These are phyloP conservation scores for Corythaixoides concolor DNA, from an alignment of 2,113 vertebrate genomes.

Conservation along the genomic window DNA sequence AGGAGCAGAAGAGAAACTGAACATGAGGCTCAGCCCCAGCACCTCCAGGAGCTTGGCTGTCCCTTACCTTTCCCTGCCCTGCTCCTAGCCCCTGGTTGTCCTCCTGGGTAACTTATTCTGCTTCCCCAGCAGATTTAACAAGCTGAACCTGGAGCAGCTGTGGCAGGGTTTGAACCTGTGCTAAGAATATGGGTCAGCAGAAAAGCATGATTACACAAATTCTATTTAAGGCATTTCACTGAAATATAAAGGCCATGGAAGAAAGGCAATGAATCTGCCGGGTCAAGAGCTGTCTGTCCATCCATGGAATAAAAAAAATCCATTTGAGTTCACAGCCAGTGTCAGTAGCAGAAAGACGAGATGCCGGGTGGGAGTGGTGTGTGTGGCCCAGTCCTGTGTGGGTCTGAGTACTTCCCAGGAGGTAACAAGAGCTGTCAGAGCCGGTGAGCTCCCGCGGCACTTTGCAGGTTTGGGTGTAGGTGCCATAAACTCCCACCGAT, in stretches of 20 bases:
- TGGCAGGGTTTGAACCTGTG: neutral
- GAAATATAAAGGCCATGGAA: neutral
- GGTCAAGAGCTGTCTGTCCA: neutral
- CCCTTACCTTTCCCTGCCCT: neutral
- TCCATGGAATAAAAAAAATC: neutral
- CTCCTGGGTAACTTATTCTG: neutral
- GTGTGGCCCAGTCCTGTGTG: neutral
- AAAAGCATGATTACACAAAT: neutral
- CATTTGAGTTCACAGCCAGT: neutral
- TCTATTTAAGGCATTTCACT: neutral
- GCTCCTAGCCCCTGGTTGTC: neutral
- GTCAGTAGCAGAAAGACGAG: neutral
- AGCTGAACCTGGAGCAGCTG: conserved; percentile 18
- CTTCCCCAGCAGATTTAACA: conserved; percentile 2
- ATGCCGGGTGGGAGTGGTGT: neutral
- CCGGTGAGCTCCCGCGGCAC: neutral
- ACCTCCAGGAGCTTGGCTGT: neutral
- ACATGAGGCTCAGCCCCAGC: neutral
- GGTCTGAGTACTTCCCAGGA: neutral
- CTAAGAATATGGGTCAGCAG: conserved; percentile 37
- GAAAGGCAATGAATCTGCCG: neutral
- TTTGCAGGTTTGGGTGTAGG: neutral
- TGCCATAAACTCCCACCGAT: conserved; percentile 23
- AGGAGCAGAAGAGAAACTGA: neutral
- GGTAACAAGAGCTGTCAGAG: conserved; percentile 28